phyloP scores from a whole-genome alignment of 2,797 vertebrate genomes.

The Poecile montanus region DNA sequence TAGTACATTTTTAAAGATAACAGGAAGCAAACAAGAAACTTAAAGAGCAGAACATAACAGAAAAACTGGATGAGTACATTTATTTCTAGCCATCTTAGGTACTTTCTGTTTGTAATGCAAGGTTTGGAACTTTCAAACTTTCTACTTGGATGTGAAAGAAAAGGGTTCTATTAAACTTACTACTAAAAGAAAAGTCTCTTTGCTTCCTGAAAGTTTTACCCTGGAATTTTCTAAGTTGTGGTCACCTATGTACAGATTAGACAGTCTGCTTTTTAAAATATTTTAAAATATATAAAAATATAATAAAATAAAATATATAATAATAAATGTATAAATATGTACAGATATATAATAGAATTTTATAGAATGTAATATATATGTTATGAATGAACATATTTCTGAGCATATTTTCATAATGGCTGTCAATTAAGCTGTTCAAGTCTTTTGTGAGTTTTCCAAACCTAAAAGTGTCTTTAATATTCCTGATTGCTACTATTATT shows the following conservation, averaged over 20 bases:
- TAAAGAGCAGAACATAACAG: background rate
- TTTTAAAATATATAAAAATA: background rate
- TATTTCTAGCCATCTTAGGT: background rate
- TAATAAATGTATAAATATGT: too few species aligned
- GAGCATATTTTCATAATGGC: constrained; percentile 6
- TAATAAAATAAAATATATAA: too few species aligned
- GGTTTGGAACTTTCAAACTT: background rate
- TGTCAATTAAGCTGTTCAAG: constrained; percentile 21
- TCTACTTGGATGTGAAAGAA: background rate
- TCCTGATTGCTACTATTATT: constrained; percentile 10
- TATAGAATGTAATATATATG: too few species aligned
- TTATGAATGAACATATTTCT: background rate
- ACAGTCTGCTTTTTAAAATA: background rate
- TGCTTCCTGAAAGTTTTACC: background rate
- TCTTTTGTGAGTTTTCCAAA: constrained; percentile 23
- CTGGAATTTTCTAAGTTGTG: background rate
- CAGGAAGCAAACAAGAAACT: background rate
- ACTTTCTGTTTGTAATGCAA: background rate
- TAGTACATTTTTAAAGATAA: background rate
- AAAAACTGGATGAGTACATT: background rate
- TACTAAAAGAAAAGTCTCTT: background rate
- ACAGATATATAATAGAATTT: too few species aligned
- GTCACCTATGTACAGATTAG: background rate
- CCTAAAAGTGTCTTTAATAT: constrained; percentile 53
- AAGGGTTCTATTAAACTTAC: background rate